Evolutionary conservation across 2,888 invertebrate genomes (phyloP).

Genomic region (Troglohyphantes excavatus): DNA sequence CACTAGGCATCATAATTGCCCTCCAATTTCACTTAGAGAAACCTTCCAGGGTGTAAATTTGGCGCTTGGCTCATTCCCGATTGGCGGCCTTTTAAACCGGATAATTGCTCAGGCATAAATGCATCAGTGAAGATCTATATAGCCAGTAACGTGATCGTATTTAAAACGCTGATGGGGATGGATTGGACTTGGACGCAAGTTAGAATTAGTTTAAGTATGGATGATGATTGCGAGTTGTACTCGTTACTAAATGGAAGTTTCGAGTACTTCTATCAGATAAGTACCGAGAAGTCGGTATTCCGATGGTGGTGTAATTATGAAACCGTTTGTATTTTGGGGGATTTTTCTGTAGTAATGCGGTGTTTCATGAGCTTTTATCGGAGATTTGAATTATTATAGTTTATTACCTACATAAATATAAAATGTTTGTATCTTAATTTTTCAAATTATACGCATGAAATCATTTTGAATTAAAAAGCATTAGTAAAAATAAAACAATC

Average conservation of each 20-base stretch:
- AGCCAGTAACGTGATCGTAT: neutral
- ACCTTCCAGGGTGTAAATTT: conserved; percentile 18
- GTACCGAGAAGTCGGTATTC: neutral
- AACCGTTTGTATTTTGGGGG: neutral
- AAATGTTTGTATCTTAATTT: too few species aligned
- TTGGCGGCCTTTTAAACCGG: conserved; percentile 13
- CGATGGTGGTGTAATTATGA: neutral
- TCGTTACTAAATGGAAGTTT: conserved; percentile 31
- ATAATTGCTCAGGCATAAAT: conserved; percentile 27
- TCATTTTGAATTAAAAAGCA: too few species aligned
- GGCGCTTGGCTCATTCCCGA: conserved; percentile 8
- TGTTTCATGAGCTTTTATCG: neutral
- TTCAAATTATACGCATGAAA: too few species aligned
- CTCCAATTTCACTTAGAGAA: neutral
- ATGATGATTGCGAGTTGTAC: neutral
- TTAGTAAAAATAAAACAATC: too few species aligned
- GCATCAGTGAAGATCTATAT: neutral
- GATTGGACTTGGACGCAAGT: neutral
- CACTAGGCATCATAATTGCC: too few species aligned
- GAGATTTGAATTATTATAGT: too few species aligned
- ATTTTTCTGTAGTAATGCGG: neutral
- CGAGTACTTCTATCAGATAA: neutral
- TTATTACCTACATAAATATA: too few species aligned
- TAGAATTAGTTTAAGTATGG: neutral
- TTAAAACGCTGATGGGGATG: neutral